phyloP scores from a whole-genome alignment of 2,888 invertebrate species.

The Chymomyza amoena region DNA sequence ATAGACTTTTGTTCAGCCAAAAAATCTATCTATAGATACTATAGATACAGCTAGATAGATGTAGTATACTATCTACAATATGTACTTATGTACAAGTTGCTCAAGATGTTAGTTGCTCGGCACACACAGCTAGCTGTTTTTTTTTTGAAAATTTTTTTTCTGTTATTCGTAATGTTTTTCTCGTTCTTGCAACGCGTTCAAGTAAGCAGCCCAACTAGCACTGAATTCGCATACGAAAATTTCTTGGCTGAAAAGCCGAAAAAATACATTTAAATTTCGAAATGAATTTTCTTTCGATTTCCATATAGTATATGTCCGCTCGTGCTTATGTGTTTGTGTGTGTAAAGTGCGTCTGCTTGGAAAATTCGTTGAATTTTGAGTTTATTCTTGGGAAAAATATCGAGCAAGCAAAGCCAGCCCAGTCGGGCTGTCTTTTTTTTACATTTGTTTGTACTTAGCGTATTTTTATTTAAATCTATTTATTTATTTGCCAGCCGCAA shows the following conservation, averaged over 20 bases:
- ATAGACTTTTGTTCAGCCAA: conserved; percentile 52
- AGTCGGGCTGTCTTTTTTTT: conserved; percentile 24
- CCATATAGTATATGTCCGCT: conserved; percentile 29
- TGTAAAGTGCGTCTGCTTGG: conserved; percentile 71
- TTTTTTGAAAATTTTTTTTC: conserved; percentile 56
- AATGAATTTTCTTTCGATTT: conserved; percentile 36
- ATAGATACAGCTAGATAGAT: conserved; percentile 43
- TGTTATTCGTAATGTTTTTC: conserved; percentile 55
- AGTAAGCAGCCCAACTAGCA: conserved; percentile 79
- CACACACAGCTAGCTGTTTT: conserved; percentile 32
- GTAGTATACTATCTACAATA: conserved; percentile 8
- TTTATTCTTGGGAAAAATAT: conserved; percentile 59
- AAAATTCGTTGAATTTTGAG: conserved; percentile 71
- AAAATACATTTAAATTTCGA: conserved; percentile 56
- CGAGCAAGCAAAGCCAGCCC: conserved; percentile 46
- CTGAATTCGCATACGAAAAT: conserved; percentile 76
- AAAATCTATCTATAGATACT: conserved; percentile 55
- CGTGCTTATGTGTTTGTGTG: conserved; percentile 26
- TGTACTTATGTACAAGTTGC: conserved; percentile 42
- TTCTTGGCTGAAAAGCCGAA: conserved; percentile 65
- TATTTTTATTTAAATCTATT: conserved; percentile 7
- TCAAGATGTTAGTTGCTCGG: background rate
- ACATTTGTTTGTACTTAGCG: conserved; percentile 47
- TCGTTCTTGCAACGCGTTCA: conserved; percentile 78
- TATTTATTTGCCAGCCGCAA: conserved; percentile 14